phyloP scores from a whole-genome alignment of 2,797 vertebrate species.

The Steatocranus sp. region DNA sequence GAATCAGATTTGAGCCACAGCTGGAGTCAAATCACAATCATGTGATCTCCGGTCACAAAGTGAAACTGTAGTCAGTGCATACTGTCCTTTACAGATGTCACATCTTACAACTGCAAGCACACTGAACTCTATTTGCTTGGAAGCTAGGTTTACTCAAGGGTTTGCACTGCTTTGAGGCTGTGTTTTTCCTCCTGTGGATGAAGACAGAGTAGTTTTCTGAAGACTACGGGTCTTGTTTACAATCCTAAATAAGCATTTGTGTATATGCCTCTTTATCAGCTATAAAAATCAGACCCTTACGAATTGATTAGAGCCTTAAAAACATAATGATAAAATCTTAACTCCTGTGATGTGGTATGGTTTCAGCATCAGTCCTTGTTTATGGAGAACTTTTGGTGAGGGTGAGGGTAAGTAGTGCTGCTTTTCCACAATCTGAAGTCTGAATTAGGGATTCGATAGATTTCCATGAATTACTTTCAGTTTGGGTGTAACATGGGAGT shows the following conservation, averaged over 20 bases:
- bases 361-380: background rate
- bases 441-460: background rate
- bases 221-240: background rate
- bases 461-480: background rate
- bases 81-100: background rate
- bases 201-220: background rate
- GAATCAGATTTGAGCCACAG: background rate
- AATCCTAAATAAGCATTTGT: background rate
- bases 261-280: background rate
- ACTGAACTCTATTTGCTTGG: background rate
- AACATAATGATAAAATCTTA: background rate
- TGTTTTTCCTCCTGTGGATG: background rate
- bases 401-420: background rate
- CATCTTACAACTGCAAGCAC: background rate
- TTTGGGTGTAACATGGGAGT: background rate
- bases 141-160: background rate
- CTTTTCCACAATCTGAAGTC: background rate
- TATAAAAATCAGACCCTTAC: background rate
- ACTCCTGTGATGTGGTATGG: background rate
- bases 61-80: background rate
- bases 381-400: background rate
- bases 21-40: background rate
- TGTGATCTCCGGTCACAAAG: background rate
- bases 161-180: background rate
- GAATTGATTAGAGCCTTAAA: background rate